These are phyloP conservation scores for Danio choprae DNA, from an alignment of 2,797 vertebrate genomes.

Conservation along the genomic window DNA sequence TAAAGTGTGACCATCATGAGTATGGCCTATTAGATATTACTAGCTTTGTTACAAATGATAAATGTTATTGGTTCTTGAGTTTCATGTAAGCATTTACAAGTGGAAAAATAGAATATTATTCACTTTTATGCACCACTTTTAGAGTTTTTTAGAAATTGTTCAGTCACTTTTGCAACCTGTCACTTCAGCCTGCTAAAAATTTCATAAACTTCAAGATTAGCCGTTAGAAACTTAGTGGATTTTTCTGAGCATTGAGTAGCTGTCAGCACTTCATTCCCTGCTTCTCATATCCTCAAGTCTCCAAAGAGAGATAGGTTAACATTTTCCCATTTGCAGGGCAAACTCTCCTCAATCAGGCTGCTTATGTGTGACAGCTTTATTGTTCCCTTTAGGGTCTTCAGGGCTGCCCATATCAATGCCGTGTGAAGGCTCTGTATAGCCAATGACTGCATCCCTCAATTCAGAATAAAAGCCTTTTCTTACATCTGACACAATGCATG, in stretches of 20 bases:
- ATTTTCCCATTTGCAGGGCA: slow-evolving; percentile 27
- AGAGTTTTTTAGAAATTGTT: neutral
- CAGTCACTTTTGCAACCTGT: neutral
- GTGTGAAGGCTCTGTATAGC: neutral
- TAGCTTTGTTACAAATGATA: neutral
- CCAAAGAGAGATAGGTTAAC: slow-evolving; percentile 16
- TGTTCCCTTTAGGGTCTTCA: slow-evolving; percentile 5
- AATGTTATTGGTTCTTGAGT: neutral
- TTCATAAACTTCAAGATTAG: neutral
- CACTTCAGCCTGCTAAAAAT: neutral
- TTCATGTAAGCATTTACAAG: neutral
- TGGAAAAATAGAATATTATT: neutral
- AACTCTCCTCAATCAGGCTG: slow-evolving; percentile 21
- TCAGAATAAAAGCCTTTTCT: slow-evolving; percentile 17
- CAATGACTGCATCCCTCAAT: neutral
- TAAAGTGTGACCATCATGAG: no score
- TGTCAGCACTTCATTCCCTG: slow-evolving; percentile 1
- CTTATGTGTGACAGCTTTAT: slow-evolving; percentile 24
- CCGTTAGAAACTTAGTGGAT: neutral
- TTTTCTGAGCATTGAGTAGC: neutral
- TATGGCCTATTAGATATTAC: neutral
- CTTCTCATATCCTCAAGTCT: neutral
- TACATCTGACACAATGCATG: neutral
- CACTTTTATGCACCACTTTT: neutral
- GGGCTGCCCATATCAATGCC: slow-evolving; percentile 9